Base-by-base conservation (phyloP, 2,797 vertebrate genomes). In the Orientallactaga sibirica region DNA sequence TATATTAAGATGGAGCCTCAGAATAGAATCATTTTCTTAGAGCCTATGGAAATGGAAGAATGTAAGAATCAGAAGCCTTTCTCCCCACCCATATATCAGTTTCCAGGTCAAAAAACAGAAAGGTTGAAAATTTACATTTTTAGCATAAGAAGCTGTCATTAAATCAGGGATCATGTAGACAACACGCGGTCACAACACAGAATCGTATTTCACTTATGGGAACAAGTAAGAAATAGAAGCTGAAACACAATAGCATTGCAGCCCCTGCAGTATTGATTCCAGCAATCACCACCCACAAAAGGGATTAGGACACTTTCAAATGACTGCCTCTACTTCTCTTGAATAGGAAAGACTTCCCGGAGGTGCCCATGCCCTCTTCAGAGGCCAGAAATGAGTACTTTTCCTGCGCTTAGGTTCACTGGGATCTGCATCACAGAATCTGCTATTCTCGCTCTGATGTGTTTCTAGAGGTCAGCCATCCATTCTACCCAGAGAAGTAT, bases 21-120 rank as follows among this genome's bases (percentile, higher is more conserved):
- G 77, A 87, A 70, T 78, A 91, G 95, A 84, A 94, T 61, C 93
- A 29, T 92, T 93, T 91, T 94, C 25, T 20, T 77, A 24, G 88
- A 87, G 43, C 20, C 61, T n/a, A 84, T 64, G 55, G n/a, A 94
- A 73, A 90, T 11, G 16, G 25, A 18, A 90, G 92, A 83, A 88
- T 18, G 10, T 16, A 90, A 84, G 24, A 78, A 77, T 78, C n/a
- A 10, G 67, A 94, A 58, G 3, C 76, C 3, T 62, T 33, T 79
- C 61, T 24, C 58, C 7, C 7, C 14, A 58, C 9, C 58, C 29
- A 82, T 12, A 67, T 82, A 70, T 14, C 1, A 33, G 41, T 66
- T 92, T 90, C 52, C 87, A 74, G 24, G 88, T 75, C 2, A 55
- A 77, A 86, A 48, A 88, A 95, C 24, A 90, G 14, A 19, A 75